Evolutionary conservation across 2,888 invertebrate genomes (phyloP), one percentile per base, ranked within the genome.

Genomic region (Dilophus febrilis): DNA sequence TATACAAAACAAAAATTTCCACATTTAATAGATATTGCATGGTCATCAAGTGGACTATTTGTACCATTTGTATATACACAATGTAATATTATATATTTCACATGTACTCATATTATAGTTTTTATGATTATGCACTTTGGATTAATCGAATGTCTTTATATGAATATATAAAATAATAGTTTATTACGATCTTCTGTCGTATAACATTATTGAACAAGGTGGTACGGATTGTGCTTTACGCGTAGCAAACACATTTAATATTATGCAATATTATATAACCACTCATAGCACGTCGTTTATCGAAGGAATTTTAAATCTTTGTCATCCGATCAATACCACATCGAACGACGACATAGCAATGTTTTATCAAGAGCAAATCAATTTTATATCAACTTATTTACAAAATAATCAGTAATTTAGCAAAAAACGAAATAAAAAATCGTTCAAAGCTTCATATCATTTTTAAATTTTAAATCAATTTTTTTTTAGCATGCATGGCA

Each of bases 11-110:
- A 40, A 35, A 42, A 44, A 26, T 44, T 40, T 38, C 44, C 44
- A n/a, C 34, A 44, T 29, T 14, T 40, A n/a, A n/a, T 42, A 5
- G 34, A 41, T 36, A 42, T 41, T 13, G 42, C 36, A n/a, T 44
- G 44, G 44, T 42, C 40, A 14, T 42, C 42, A 1, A 42, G 39
- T 38, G 38, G 42, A 8, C 72, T 72, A 4, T 64, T 26, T 22
- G 5, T n/a, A 26, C 26, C 35, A 5, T 8, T 3, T 35, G 13
- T n/a, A 32, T 22, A 22, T 22, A 32, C 32, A 14, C 12, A 16
- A 12, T 29, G 12, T 12, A 29, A 4, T 22, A n/a, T n/a, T n/a
- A n/a, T n/a, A n/a, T n/a, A n/a, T n/a, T n/a, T n/a, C n/a, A n/a
- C n/a, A n/a, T n/a, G n/a, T n/a, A n/a, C n/a, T n/a, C n/a, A n/a